Conservation (phyloP, 2,888 invertebrate genomes). For the Diarsia mendica region DNA sequence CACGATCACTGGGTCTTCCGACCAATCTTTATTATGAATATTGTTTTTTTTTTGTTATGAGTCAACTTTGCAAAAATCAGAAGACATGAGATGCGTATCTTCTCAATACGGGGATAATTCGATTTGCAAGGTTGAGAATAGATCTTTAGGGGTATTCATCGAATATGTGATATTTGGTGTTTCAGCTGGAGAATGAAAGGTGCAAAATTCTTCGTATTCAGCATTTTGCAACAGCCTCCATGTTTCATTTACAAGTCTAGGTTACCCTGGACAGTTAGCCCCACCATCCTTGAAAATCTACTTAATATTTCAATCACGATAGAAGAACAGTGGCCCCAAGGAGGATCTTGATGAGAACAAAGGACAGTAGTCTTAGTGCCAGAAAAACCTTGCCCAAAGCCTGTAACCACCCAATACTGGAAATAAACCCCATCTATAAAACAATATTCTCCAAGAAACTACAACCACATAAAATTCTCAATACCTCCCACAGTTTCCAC, state of each 20-base stretch:
- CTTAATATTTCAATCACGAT: not conserved
- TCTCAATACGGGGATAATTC: too few species aligned
- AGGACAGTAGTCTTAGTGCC: not conserved
- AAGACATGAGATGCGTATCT: not conserved
- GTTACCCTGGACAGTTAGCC: too few species aligned
- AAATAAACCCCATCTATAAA: not conserved
- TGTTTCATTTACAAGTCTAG: not conserved
- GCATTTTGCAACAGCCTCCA: not conserved
- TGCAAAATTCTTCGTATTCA: not conserved
- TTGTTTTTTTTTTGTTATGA: not conserved
- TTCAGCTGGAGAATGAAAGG: not conserved
- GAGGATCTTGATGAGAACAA: not conserved
- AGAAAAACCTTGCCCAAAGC: not conserved
- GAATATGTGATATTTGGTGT: not conserved
- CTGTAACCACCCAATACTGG: not conserved
- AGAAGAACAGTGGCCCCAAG: not conserved
- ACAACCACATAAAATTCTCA: slow-evolving; percentile 56
- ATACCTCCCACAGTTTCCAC: slow-evolving; percentile 51
- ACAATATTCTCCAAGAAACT: slow-evolving; percentile 28
- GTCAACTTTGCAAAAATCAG: not conserved
- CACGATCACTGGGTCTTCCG: not conserved
- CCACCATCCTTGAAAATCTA: not conserved
- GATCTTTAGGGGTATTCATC: too few species aligned
- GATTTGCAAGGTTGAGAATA: too few species aligned
- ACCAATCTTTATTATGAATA: not conserved